Conservation (phyloP, 2,888 invertebrate species). For the Argyresthia goedartella region DNA sequence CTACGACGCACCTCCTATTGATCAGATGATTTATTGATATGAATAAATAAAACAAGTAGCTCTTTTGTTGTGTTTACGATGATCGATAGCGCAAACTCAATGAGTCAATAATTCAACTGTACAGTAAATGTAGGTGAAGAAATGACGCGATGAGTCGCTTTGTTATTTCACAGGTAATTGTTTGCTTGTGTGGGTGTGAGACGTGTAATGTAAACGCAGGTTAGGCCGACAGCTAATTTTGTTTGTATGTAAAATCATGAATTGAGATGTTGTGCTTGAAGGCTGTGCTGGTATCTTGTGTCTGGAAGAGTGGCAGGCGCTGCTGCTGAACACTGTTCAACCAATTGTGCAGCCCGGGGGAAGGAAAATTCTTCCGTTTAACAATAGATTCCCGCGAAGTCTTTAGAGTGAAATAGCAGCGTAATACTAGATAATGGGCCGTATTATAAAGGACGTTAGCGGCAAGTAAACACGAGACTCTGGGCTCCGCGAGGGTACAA, state of each 20-base stretch:
- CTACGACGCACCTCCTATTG: constrained; percentile 25
- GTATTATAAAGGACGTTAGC: constrained; percentile 29
- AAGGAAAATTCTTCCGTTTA: constrained; percentile 27
- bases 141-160: not conserved
- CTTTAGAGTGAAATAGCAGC: constrained; percentile 32
- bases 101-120: not conserved
- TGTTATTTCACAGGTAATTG: not conserved
- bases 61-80: constrained; percentile 1
- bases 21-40: constrained; percentile 41
- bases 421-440: constrained; percentile 32
- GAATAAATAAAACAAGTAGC: constrained; percentile 19
- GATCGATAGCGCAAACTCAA: not conserved
- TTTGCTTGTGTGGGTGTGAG: not conserved
- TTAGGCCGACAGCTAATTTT: not conserved
- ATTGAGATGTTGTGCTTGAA: not conserved
- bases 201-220: not conserved
- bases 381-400: constrained; percentile 32
- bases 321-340: not conserved
- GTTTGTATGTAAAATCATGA: constrained; percentile 1
- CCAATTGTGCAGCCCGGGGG: constrained; percentile 23
- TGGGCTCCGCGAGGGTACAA: not conserved
- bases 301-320: constrained; percentile 27
- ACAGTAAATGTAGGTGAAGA: not conserved
- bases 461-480: constrained; percentile 1
- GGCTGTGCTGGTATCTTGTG: not conserved